These are phyloP conservation scores for Tricholauxania praeusta DNA, from an alignment of 2,888 invertebrate genomes.

Conservation along the genomic window DNA sequence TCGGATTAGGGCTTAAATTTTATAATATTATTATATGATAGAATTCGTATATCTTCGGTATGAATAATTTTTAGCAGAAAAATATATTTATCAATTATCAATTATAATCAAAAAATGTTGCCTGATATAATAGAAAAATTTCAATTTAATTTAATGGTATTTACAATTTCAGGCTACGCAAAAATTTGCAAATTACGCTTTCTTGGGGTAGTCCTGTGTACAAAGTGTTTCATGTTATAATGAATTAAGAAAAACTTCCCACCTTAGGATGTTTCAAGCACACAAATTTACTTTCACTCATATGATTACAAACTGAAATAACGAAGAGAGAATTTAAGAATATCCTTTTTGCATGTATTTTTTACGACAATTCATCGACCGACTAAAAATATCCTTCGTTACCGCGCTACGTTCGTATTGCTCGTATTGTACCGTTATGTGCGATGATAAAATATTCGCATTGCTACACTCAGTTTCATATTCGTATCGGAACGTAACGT, in stretches of 20 bases:
- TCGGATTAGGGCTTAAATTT: too few species aligned
- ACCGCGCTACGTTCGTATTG: slow-evolving; percentile 39
- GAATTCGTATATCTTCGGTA: too few species aligned
- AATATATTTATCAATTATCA: too few species aligned
- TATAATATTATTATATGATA: too few species aligned
- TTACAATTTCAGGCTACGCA: too few species aligned
- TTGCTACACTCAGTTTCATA: slow-evolving; percentile 66
- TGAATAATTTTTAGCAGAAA: too few species aligned
- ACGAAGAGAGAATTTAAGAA: slow-evolving; percentile 30
- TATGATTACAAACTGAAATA: background rate
- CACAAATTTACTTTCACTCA: slow-evolving; percentile 6
- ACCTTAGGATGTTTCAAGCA: background rate
- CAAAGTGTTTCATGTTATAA: background rate
- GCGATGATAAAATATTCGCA: slow-evolving; percentile 58
- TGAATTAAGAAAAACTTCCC: slow-evolving; percentile 19
- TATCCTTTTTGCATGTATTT: slow-evolving; percentile 27
- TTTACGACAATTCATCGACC: slow-evolving; percentile 49
- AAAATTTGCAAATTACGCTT: background rate
- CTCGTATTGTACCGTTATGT: slow-evolving; percentile 40
- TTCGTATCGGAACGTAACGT: slow-evolving; percentile 68
- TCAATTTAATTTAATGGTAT: too few species aligned
- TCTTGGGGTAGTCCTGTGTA: slow-evolving; percentile 24
- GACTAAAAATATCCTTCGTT: slow-evolving; percentile 53
- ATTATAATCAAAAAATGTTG: too few species aligned
- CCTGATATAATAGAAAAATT: too few species aligned